Evolutionary conservation across 2,113 vertebrate species (phyloP), one percentile per base, ranked within the genome.

Genomic region (Etia nguti): DNA sequence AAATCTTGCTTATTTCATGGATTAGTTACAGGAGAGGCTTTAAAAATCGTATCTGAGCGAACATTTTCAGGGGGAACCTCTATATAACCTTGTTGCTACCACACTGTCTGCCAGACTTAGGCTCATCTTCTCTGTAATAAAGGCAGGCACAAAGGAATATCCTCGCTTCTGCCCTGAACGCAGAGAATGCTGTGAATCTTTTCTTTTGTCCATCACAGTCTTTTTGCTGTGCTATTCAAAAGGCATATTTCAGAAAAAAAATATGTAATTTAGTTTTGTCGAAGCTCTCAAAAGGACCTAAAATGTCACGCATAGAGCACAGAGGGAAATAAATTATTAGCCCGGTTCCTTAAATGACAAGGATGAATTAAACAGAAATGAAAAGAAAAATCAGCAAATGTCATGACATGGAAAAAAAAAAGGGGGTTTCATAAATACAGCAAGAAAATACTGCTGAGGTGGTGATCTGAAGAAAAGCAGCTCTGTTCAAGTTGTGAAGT

Each of bases 1-100:
- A 88, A 92, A 92, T 92, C 83, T 90, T 84, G 80, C 89, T 93
- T 86, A 92, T 94, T 93, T 93, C 86, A 86, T 91, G 88, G 91
- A 93, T 94, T 94, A 89, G 90, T 87, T 84, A 90, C 88, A 93
- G 87, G 81, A 87, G 75, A 68, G 68, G 83, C 73, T 92, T 91
- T 92, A 83, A 73, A 92, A 94, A 90, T 88, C 68, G 89, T 90
- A 81, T 87, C 70, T 68, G 75, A 91, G 83, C 43, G 88, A 91
- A 88, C 22, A 2, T 90, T 91, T 93, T 90, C 6, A 54, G 4
- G 43, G 57, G 31, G 13, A 91, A 90, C 83, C 88, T 91, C 83
- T 88, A 36, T 75, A 22, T 85, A 93, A 88, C 92, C 90, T 92
- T 88, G 85, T 54, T 4, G 38, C 84, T 87, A 87, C 86, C 46